Base-by-base conservation (phyloP, 2,888 invertebrate species). In the Tortricodes alternella region DNA sequence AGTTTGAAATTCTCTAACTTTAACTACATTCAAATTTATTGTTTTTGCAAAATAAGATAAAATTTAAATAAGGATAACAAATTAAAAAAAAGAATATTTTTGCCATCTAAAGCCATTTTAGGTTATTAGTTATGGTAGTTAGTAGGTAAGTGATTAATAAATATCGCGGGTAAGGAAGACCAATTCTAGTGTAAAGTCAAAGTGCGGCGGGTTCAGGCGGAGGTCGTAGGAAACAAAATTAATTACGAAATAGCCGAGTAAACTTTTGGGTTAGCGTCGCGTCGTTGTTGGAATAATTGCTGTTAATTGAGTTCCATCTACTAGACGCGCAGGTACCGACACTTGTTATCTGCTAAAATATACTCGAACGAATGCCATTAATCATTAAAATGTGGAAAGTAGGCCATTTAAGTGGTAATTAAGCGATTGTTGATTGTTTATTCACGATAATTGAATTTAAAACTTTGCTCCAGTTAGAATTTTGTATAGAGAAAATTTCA, bases 301-400 rank as follows among this genome's bases (percentile, higher is more conserved):
- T 80, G 82, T 80, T 87, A 87, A 87, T 86, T 84, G 85, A 84
- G 85, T 85, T 83, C 73, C 76, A 74, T 74, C 78, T 73, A 83
- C 80, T 81, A 81, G 80, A 73, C 65, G 73, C 62, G 68, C 70
- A 66, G 71, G 58, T 53, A 49, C 38, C 21, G 21, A 19, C 19
- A 38, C 19, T 9, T 16, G 16, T 18, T 29, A 9, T 37, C 13
- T 39, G n/a, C n/a, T 13, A 13, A 21, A 39, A 5, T 6, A 13
- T 29, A 13, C 11, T 15, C 50, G n/a, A n/a, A n/a, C n/a, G n/a
- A n/a, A n/a, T n/a, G n/a, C n/a, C n/a, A n/a, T n/a, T n/a, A n/a
- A n/a, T n/a, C n/a, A n/a, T n/a, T n/a, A n/a, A n/a, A n/a, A n/a
- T n/a, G n/a, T n/a, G n/a, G n/a, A n/a, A n/a, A n/a, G n/a, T n/a